Conservation (phyloP, 2,113 vertebrate genomes). For the Odobenus rosmarus region DNA sequence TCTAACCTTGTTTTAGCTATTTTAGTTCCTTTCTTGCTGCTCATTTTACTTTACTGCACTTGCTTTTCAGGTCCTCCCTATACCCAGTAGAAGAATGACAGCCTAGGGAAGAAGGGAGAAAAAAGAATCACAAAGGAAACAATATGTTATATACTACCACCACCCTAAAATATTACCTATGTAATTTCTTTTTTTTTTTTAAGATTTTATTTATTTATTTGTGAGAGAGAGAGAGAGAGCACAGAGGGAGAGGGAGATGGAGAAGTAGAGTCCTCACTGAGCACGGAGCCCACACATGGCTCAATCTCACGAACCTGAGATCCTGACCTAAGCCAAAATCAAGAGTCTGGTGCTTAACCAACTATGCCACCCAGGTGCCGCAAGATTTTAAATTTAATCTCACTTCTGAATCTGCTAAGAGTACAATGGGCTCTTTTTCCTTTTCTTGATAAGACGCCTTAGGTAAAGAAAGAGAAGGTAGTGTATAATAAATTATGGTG, state of each 20-base stretch:
- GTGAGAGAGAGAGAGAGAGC: too few species aligned
- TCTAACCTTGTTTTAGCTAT: not conserved
- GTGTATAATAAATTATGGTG: not conserved
- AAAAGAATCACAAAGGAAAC: slow-evolving; percentile 20
- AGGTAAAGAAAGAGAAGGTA: slow-evolving; percentile 42
- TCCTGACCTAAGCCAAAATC: not conserved
- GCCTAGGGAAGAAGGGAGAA: not conserved
- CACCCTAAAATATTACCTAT: not conserved
- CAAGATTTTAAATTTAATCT: slow-evolving; percentile 45
- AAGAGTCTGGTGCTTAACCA: not conserved
- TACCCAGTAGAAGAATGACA: not conserved
- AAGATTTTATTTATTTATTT: too few species aligned
- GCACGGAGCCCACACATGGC: too few species aligned
- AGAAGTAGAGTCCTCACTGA: too few species aligned
- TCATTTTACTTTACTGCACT: slow-evolving; percentile 35
- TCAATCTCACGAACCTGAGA: not conserved
- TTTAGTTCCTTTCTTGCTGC: not conserved
- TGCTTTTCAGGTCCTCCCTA: not conserved
- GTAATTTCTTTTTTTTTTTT: not conserved
- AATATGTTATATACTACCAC: not conserved
- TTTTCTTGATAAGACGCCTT: not conserved
- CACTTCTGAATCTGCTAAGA: not conserved
- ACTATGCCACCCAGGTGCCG: not conserved
- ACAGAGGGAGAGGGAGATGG: too few species aligned
- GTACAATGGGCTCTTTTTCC: not conserved